Conservation (phyloP, 2,888 invertebrate genomes). For the Sinelater perroti region DNA sequence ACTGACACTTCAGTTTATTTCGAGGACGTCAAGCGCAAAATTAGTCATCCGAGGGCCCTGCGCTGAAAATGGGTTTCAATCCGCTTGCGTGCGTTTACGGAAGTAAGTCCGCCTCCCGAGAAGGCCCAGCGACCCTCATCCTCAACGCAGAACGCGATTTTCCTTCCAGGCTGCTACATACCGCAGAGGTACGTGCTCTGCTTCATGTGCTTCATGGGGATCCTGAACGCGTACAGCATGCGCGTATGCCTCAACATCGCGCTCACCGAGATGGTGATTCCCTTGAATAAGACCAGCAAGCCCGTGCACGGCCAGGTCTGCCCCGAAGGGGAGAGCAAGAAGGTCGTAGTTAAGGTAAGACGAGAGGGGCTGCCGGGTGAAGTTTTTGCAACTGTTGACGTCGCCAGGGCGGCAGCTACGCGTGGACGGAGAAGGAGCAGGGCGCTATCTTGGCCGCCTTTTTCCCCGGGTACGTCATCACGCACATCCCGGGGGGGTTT, state of each 20-base stretch:
- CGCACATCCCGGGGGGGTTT: slow-evolving; percentile 80
- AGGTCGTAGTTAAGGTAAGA: no score
- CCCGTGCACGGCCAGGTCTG: not conserved
- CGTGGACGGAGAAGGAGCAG: slow-evolving; percentile 74
- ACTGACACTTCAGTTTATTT: no score
- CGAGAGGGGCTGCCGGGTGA: no score
- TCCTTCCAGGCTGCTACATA: not conserved
- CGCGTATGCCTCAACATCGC: slow-evolving; percentile 6
- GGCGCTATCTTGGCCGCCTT: slow-evolving; percentile 81
- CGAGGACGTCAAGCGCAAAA: no score
- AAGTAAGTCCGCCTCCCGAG: not conserved
- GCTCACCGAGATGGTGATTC: slow-evolving; percentile 13
- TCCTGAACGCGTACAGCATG: slow-evolving; percentile 1
- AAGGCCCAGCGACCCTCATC: no score
- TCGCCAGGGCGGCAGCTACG: slow-evolving; percentile 50
- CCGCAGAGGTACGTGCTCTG: slow-evolving; percentile 16
- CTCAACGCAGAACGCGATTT: no score
- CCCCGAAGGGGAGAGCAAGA: not conserved
- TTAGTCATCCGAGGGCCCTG: no score
- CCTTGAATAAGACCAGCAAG: not conserved
- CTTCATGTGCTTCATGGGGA: slow-evolving; percentile 9
- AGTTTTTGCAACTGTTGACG: no score
- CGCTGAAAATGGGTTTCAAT: not conserved
- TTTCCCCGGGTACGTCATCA: slow-evolving; percentile 83
- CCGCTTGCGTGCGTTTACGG: not conserved